Base-by-base conservation (phyloP, 2,888 invertebrate species). In the Thumatha senex region DNA sequence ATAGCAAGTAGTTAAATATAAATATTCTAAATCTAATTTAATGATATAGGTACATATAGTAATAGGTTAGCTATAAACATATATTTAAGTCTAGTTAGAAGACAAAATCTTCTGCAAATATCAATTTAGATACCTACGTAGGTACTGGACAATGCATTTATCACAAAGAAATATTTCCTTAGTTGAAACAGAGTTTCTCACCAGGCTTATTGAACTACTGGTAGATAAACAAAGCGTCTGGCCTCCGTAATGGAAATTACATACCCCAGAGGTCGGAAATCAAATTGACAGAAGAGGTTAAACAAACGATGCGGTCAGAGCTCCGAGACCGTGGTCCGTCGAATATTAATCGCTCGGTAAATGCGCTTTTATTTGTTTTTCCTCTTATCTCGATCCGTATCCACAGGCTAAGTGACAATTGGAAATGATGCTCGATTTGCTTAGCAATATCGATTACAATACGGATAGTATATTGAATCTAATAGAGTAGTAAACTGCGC, bases 241-340 rank as follows among this genome's bases (percentile, higher is more conserved):
- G 82, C 77, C 80, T 73, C 76, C 78, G 77, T 89, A 89, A 89
- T 89, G 87, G 88, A 89, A 88, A 87, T 89, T 89, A 89, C 89
- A 89, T 85, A 89, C 85, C 88, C 81, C 83, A 79, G 85, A 86
- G 89, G 86, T 88, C 82, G 86, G 84, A 86, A 88, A 89, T 89
- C 90, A 88, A 91, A 90, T 90, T 89, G 89, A 89, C 89, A 89
- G 88, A 89, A 90, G 89, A 89, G 87, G 89, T 89, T 91, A 88
- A 85, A 88, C 89, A 89, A 90, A 91, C 89, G 89, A 84, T 82
- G 89, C 82, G 89, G 89, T 84, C 87, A 80, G 81, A 75, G 80
- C 79, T 78, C 79, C 76, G 76, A 79, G 82, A 76, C 82, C 81
- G 79, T 71, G 74, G 80, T 82, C 84, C 78, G 81, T 76, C 82